Conservation (phyloP, 2,113 vertebrate genomes). For the Dendrocopos noguchii region DNA sequence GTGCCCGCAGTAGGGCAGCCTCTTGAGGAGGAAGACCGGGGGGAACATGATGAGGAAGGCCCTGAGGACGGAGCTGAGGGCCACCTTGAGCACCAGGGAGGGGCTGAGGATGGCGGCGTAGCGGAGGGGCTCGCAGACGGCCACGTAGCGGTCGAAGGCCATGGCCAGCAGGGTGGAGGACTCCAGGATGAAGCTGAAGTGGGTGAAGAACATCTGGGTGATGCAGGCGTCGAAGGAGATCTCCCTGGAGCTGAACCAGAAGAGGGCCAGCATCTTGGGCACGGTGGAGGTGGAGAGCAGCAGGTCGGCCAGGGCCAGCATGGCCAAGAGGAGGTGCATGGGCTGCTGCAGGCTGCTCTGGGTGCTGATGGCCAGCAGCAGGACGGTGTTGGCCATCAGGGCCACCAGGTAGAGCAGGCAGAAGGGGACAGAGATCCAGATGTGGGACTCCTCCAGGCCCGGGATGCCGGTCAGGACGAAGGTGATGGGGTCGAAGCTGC, state of each 20-base stretch:
- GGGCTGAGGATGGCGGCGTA: constrained; percentile 41
- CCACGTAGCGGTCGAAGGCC: constrained; percentile 67
- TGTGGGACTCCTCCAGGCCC: constrained; percentile 66
- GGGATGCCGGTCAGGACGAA: constrained; percentile 69
- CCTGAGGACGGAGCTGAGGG: not conserved
- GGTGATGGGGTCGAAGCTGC: constrained; percentile 64
- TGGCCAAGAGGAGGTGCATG: constrained; percentile 68
- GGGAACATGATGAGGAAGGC: constrained; percentile 66
- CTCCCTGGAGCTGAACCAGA: constrained; percentile 66
- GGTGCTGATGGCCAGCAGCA: constrained; percentile 10
- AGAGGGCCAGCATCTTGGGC: constrained; percentile 72
- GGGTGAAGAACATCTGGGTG: constrained; percentile 76
- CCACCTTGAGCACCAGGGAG: constrained; percentile 20
- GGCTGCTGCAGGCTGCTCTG: constrained; percentile 69
- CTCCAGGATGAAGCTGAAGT: constrained; percentile 71
- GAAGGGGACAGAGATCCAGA: constrained; percentile 74
- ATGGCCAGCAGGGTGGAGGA: constrained; percentile 70
- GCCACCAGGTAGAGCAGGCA: constrained; percentile 59
- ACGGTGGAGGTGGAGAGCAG: constrained; percentile 64
- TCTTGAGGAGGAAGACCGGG: constrained; percentile 59
- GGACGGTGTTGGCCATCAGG: not conserved
- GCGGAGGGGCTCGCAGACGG: constrained; percentile 65
- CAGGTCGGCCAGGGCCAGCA: constrained; percentile 63
- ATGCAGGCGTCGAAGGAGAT: constrained; percentile 69
- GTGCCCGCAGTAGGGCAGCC: constrained; percentile 60